phyloP scores from a whole-genome alignment of 2,888 invertebrate genomes.

The Rhopalosiphum nymphaeae region DNA sequence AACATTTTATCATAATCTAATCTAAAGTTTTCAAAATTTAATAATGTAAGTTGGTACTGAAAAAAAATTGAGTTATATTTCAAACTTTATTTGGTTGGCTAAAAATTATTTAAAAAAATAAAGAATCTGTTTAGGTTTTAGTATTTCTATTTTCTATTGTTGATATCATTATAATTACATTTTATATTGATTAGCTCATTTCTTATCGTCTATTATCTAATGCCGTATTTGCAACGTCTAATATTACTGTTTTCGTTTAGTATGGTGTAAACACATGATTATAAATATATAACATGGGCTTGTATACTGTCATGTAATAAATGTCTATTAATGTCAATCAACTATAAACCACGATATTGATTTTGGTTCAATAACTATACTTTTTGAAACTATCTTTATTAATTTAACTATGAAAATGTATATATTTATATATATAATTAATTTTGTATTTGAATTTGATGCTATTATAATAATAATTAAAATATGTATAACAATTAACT shows the following conservation, averaged over 20 bases:
- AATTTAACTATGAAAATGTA: not conserved
- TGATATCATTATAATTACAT: not conserved
- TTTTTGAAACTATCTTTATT: conserved; percentile 10
- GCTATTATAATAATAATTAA: not conserved
- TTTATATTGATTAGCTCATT: not conserved
- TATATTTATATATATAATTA: not conserved
- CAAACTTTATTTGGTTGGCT: not conserved
- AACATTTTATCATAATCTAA: not conserved
- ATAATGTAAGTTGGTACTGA: not conserved
- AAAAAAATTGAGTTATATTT: not conserved
- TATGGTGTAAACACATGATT: not conserved
- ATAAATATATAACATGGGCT: not conserved
- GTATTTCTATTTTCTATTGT: not conserved
- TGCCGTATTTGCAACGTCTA: not conserved
- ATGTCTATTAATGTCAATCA: conserved; percentile 7
- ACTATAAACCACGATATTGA: not conserved
- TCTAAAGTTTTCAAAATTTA: not conserved
- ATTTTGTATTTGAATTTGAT: not conserved
- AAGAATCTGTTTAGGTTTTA: not conserved
- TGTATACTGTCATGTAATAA: not conserved
- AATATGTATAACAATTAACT: too few species aligned
- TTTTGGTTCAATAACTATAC: not conserved
- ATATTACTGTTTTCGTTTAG: not conserved
- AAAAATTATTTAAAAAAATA: not conserved
- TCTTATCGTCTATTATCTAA: not conserved